A percentile compares a stretch with the other conserved stretches of the same genome.
Conservation (phyloP, 2,888 invertebrate genomes). For the Achlya flavicornis region DNA sequence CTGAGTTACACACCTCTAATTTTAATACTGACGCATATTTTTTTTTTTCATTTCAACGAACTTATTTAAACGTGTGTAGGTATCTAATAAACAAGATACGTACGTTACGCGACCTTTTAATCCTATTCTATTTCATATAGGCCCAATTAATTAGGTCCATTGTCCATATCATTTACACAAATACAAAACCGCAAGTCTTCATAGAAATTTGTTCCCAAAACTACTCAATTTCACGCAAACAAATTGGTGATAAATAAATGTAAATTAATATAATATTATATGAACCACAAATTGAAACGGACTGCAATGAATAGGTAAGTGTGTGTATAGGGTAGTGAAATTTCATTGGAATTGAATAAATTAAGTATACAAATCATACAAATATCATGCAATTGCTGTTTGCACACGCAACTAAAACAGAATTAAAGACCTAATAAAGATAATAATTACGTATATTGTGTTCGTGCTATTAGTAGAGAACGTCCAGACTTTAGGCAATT, state of each 20-base stretch:
- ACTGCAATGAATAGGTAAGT: slow-evolving; percentile 47
- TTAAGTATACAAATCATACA: slow-evolving; percentile 32
- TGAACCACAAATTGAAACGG: slow-evolving; percentile 57
- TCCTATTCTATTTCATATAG: background rate
- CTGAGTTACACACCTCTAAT: too few species aligned
- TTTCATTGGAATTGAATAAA: slow-evolving; percentile 50
- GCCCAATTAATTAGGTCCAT: background rate
- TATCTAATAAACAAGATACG: too few species aligned
- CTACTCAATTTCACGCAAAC: slow-evolving; percentile 6
- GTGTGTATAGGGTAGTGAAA: slow-evolving; percentile 36
- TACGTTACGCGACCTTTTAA: background rate
- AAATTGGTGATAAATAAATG: slow-evolving; percentile 43
- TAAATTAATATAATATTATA: slow-evolving; percentile 50
- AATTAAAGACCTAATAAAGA: background rate
- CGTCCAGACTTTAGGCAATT: too few species aligned
- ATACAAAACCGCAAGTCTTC: background rate
- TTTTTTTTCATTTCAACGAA: background rate
- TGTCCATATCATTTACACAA: background rate
- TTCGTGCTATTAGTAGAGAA: too few species aligned
- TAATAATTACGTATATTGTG: background rate
- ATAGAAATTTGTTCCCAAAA: background rate
- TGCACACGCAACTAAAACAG: background rate
- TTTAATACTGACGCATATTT: too few species aligned
- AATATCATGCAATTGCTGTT: slow-evolving; percentile 4
- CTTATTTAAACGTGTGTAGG: background rate